Conservation (phyloP, 2,797 vertebrate genomes). For the Karalla daura region DNA sequence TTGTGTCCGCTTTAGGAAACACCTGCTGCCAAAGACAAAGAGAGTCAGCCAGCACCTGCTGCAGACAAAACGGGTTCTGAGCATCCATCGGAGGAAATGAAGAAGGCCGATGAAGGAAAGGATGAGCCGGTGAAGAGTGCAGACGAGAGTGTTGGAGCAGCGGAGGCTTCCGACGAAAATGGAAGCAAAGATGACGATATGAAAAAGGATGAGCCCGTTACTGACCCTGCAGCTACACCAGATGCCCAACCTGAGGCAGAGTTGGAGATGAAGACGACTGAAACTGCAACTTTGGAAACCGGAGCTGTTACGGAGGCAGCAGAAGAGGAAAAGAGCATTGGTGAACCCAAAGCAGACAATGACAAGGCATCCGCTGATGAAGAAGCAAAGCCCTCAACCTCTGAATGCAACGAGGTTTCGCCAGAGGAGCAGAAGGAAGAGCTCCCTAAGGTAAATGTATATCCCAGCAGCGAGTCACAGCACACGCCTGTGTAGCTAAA, state of each 20-base stretch:
- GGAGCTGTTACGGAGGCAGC: neutral
- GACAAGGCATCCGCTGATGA: neutral
- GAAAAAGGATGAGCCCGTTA: neutral
- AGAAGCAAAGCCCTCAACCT: neutral
- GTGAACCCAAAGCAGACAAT: neutral
- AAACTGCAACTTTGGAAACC: neutral
- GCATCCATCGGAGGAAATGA: neutral
- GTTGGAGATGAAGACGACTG: fast-evolving
- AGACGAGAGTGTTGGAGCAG: neutral
- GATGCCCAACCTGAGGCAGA: neutral
- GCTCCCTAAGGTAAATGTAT: conserved; percentile 61
- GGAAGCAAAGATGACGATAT: neutral
- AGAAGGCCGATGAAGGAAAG: fast-evolving
- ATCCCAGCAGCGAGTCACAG: fast-evolving
- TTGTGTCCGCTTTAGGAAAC: conserved; percentile 45
- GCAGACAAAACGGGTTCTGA: neutral
- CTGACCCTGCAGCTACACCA: neutral
- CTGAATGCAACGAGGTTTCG: neutral
- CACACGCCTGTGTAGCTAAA: neutral
- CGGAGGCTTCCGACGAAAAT: neutral
- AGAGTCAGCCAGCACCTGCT: conserved; percentile 10
- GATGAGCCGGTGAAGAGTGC: neutral
- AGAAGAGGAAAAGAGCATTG: neutral
- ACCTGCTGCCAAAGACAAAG: conserved; percentile 26
- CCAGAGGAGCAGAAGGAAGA: neutral